Evolutionary conservation across 2,113 vertebrate species (phyloP).

Genomic region (Grammomys surdaster): DNA sequence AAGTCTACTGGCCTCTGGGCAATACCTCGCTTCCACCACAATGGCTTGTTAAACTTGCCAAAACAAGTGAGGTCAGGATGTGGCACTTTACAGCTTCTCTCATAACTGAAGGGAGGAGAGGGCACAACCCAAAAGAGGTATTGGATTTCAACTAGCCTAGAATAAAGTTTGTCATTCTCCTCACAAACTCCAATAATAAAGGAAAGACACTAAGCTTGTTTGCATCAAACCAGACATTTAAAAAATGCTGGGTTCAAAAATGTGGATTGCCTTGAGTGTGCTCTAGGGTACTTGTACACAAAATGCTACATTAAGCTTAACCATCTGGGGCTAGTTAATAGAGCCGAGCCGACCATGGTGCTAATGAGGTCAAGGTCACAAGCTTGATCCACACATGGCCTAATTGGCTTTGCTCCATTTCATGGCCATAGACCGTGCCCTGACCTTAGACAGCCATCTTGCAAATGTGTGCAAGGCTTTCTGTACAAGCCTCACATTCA

Average conservation of each 20-base stretch:
- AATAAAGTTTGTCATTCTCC: constrained; percentile 71
- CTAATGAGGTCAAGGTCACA: constrained; percentile 84
- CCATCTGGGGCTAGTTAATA: constrained; percentile 81
- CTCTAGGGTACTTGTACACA: constrained; percentile 71
- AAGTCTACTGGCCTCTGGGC: constrained; percentile 79
- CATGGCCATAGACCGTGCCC: constrained; percentile 70
- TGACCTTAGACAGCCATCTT: constrained; percentile 74
- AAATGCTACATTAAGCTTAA: constrained; percentile 73
- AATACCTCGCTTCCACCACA: constrained; percentile 84
- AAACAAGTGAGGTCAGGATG: constrained; percentile 84
- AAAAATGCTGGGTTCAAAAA: constrained; percentile 63
- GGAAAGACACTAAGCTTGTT: constrained; percentile 66
- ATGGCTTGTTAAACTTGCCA: constrained; percentile 86
- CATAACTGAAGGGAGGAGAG: constrained; percentile 82
- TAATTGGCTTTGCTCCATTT: constrained; percentile 83
- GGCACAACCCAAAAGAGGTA: constrained; percentile 76
- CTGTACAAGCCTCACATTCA: constrained; percentile 14
- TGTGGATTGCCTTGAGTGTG: constrained; percentile 31
- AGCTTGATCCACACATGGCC: constrained; percentile 74
- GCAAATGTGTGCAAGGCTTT: constrained; percentile 19
- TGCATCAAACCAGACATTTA: constrained; percentile 62
- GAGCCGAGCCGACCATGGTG: constrained; percentile 69
- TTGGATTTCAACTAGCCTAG: constrained; percentile 79
- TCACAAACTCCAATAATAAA: constrained; percentile 60
- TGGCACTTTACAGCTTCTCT: constrained; percentile 83